Percentiles rank a stretch among this genome's conserved stretches.
Evolutionary conservation across 2,113 vertebrate genomes (phyloP).

Genomic region (Melanerpes formicivorus): DNA sequence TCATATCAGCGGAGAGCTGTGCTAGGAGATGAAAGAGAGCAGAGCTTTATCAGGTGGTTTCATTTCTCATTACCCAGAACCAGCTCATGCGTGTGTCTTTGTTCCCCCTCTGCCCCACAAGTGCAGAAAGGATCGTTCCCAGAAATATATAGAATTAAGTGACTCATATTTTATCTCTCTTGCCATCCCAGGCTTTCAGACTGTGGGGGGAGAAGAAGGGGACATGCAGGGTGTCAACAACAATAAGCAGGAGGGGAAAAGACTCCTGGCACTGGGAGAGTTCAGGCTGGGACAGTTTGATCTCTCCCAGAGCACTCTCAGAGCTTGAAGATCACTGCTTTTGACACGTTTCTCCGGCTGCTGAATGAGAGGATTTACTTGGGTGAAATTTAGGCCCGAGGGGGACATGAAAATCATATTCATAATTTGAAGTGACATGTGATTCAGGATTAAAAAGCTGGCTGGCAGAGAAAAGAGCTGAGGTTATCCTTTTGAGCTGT

Average conservation of each 20-base stretch:
- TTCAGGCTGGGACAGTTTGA: conserved; percentile 66
- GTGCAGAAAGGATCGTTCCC: not conserved
- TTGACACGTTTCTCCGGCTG: conserved; percentile 74
- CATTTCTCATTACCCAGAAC: conserved; percentile 26
- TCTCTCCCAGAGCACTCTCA: conserved; percentile 65
- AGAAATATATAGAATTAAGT: conserved; percentile 16
- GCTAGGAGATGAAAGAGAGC: conserved; percentile 33
- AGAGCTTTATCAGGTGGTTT: not conserved
- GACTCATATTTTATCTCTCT: not conserved
- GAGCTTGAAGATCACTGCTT: conserved; percentile 73
- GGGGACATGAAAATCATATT: conserved; percentile 78
- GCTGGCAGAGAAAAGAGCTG: conserved; percentile 77
- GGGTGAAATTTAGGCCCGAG: conserved; percentile 79
- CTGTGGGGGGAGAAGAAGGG: not conserved
- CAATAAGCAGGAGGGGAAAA: conserved; percentile 34
- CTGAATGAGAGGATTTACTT: conserved; percentile 79
- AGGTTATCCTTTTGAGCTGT: conserved; percentile 73
- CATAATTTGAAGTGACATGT: conserved; percentile 83
- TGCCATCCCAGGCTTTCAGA: conserved; percentile 30
- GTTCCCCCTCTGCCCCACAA: conserved; percentile 19
- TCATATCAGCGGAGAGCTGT: not conserved
- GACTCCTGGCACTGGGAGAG: conserved; percentile 39
- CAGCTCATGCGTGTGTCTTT: not conserved
- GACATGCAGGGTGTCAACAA: conserved; percentile 37
- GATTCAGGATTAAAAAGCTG: conserved; percentile 80